Conservation (phyloP, 2,797 vertebrate genomes). For the Urophycis tenuis region DNA sequence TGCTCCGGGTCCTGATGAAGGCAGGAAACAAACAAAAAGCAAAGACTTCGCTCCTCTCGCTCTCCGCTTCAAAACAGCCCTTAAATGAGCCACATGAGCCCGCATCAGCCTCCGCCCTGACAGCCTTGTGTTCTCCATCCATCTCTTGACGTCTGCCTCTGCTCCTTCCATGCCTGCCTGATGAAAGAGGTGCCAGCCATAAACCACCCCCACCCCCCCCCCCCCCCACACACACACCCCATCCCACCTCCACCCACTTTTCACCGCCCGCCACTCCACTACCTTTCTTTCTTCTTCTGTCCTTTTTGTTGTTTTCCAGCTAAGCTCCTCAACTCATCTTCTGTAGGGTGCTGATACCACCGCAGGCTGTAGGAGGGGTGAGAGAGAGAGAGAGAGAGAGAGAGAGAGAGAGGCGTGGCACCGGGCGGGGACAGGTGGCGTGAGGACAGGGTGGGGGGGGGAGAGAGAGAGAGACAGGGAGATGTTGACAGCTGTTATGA, state of each 20-base stretch:
- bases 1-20: slow-evolving; percentile 36
- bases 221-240: slow-evolving; percentile 13
- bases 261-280: slow-evolving; percentile 37
- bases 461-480: slow-evolving; percentile 4
- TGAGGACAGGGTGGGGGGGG: background rate
- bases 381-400: no score
- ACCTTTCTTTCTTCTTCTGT: slow-evolving; percentile 95
- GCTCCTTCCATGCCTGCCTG: slow-evolving; percentile 44
- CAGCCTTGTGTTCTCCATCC: slow-evolving; percentile 48
- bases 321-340: slow-evolving; percentile 92
- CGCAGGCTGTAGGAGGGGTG: slow-evolving; percentile 75
- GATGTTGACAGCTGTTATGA: background rate
- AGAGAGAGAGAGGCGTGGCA: slow-evolving; percentile 13
- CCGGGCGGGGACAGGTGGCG: slow-evolving; percentile 14
- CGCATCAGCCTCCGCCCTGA: slow-evolving; percentile 44
- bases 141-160: slow-evolving; percentile 38
- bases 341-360: slow-evolving; percentile 96
- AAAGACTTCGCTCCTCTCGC: slow-evolving; percentile 36
- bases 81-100: slow-evolving; percentile 52
- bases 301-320: slow-evolving; percentile 92
- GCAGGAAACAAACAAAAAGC: slow-evolving; percentile 49
- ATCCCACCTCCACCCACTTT: slow-evolving; percentile 36
- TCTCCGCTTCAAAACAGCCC: slow-evolving; percentile 51
- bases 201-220: slow-evolving; percentile 23
- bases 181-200: slow-evolving; percentile 48